Percentiles rank a stretch among this genome's conserved stretches.
Evolutionary conservation across 2,888 invertebrate species (phyloP).

Genomic region (Brachyopa scutellaris): DNA sequence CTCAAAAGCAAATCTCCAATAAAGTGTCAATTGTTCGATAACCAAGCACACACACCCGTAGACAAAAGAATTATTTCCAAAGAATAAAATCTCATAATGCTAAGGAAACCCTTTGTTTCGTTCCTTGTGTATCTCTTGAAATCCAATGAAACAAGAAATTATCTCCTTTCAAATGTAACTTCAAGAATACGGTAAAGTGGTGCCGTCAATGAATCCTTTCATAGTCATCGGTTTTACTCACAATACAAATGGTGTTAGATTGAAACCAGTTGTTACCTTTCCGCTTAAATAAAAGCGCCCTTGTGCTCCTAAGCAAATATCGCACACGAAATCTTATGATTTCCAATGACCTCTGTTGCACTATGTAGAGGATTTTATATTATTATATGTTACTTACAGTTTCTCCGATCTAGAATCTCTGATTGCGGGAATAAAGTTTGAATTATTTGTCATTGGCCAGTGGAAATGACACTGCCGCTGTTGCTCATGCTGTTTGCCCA

Average conservation of each 20-base stretch:
- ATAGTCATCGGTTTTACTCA: conserved; percentile 59
- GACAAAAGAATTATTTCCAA: background rate
- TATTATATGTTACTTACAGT: conserved; percentile 18
- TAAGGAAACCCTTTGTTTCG: conserved; percentile 19
- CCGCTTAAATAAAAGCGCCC: conserved; percentile 33
- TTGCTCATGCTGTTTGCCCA: conserved; percentile 44
- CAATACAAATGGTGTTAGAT: conserved; percentile 60
- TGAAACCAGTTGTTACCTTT: conserved; percentile 55
- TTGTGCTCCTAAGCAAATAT: conserved; percentile 54
- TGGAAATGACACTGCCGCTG: conserved; percentile 35
- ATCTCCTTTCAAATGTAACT: conserved; percentile 60
- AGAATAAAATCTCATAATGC: conserved; percentile 15
- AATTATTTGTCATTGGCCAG: conserved; percentile 57
- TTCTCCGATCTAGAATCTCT: conserved; percentile 4
- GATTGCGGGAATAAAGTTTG: conserved; percentile 32
- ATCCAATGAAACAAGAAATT: conserved; percentile 57
- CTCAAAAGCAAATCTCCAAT: too few species aligned
- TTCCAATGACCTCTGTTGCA: conserved; percentile 61
- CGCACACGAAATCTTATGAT: conserved; percentile 44
- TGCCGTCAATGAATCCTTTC: conserved; percentile 71
- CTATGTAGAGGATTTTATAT: conserved; percentile 29
- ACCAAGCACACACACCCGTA: conserved; percentile 12
- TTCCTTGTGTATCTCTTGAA: conserved; percentile 25
- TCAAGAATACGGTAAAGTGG: conserved; percentile 61
- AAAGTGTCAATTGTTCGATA: conserved; percentile 54